Evolutionary conservation across 2,113 vertebrate species (phyloP), one percentile per base, ranked within the genome.

Genomic region (Brachionichthys hirsutus): DNA sequence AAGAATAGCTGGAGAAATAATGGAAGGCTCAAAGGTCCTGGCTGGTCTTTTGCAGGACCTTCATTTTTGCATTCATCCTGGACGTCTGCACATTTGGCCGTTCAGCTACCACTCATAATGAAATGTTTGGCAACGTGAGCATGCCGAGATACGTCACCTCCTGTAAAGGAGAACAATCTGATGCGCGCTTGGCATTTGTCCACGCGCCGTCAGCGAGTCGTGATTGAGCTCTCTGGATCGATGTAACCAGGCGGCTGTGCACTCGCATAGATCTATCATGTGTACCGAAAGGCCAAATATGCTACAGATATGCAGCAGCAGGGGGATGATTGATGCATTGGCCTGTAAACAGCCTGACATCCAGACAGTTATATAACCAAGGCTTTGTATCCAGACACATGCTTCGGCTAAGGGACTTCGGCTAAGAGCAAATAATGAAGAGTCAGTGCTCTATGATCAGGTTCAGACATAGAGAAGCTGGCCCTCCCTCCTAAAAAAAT

Each of bases 351-450:
- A 75, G 58, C 67, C 67, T 62, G 72, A 80, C 56, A 42, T 56
- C 43, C 70, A 76, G 81, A 81, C 73, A 5, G 70, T 81, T 80
- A 82, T 65, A 68, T 81, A 82, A 88, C 81, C 72, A 45, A 64
- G 66, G 36, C 54, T 71, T 81, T 79, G 68, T 63, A 74, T 73
- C 66, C 71, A 79, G 75, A 83, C 66, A 62, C 71, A 72, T 54
- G 11, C 46, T 62, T 38, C 70, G 41, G 55, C 74, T 77, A n/a
- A n/a, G 67, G 55, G 67, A 69, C 30, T 42, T 17, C 34, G 44
- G 54, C 52, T 68, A 54, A 60, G 48, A 70, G 52, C 49, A 67
- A 47, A 78, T 80, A 82, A 81, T 73, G 70, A 84, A 78, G 62
- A 78, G 80, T 54, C 50, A 22, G 78, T 57, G 69, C 52, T 78